phyloP scores from a whole-genome alignment of 2,113 vertebrate genomes.

The Centropristis striata region DNA sequence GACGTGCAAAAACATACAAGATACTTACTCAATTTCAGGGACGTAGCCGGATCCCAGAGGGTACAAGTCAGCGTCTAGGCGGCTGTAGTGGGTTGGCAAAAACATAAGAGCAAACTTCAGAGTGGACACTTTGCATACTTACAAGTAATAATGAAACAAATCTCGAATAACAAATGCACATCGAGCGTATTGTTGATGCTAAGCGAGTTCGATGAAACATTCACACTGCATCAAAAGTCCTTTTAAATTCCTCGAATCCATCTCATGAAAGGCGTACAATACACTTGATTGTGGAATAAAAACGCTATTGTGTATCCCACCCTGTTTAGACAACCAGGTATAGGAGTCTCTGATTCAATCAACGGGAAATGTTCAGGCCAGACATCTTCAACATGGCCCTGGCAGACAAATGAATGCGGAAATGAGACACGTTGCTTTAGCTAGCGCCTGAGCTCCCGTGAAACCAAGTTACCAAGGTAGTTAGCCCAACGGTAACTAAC shows the following conservation, averaged over 20 bases:
- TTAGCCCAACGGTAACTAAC: slow-evolving; percentile 41
- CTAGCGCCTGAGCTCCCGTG: slow-evolving; percentile 65
- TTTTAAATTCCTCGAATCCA: slow-evolving; percentile 17
- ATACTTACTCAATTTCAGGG: slow-evolving; percentile 87
- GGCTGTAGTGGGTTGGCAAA: slow-evolving; percentile 63
- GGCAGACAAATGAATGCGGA: slow-evolving; percentile 82
- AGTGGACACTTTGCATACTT: neutral
- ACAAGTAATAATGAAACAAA: neutral
- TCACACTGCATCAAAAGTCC: neutral
- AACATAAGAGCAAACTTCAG: slow-evolving; percentile 32
- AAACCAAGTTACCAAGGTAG: slow-evolving; percentile 65
- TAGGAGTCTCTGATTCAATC: slow-evolving; percentile 46
- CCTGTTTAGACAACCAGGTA: slow-evolving; percentile 26
- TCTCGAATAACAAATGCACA: neutral
- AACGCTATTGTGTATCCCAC: neutral
- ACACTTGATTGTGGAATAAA: neutral
- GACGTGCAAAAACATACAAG: neutral
- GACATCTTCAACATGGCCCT: slow-evolving; percentile 81
- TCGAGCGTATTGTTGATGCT: neutral
- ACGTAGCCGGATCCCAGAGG: slow-evolving; percentile 88
- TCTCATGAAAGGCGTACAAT: neutral
- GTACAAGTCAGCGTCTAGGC: slow-evolving; percentile 88
- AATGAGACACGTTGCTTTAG: slow-evolving; percentile 85
- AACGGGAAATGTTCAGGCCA: slow-evolving; percentile 54
- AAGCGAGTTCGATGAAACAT: neutral